Conservation (phyloP, 2,888 invertebrate species). For the Muscina levida region DNA sequence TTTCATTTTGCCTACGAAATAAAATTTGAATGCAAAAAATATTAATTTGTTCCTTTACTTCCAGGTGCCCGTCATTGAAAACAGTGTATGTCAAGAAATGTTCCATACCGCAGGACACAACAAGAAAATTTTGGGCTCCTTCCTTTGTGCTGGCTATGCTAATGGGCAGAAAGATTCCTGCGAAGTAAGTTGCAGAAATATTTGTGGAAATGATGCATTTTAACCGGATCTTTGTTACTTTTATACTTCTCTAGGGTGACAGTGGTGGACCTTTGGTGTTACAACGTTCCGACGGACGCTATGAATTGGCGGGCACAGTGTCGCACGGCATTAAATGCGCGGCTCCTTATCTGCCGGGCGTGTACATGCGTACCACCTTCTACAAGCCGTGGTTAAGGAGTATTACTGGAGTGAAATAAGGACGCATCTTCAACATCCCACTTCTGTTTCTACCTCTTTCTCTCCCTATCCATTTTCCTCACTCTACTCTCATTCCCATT, state of each 20-base stretch:
- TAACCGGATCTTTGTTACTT: slow-evolving; percentile 5
- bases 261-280: slow-evolving; percentile 94
- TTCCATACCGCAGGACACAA: slow-evolving; percentile 94
- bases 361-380: slow-evolving; percentile 95
- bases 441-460: slow-evolving; percentile 14
- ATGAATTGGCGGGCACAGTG: slow-evolving; percentile 94
- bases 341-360: slow-evolving; percentile 93
- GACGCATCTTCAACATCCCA: neutral
- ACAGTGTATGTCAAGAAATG: slow-evolving; percentile 95
- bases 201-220: neutral
- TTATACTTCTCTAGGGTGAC: slow-evolving; percentile 86
- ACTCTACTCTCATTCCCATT: neutral
- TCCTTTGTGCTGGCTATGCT: slow-evolving; percentile 95
- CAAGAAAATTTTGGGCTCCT: slow-evolving; percentile 92
- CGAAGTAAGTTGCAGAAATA: slow-evolving; percentile 84
- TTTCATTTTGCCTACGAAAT: too few species aligned
- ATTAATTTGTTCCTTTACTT: too few species aligned
- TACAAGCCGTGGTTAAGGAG: slow-evolving; percentile 95
- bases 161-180: slow-evolving; percentile 96
- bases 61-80: slow-evolving; percentile 93
- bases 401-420: slow-evolving; percentile 88
- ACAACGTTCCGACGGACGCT: slow-evolving; percentile 90
- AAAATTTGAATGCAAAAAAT: too few species aligned
- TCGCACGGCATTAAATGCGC: slow-evolving; percentile 98
- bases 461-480: neutral